phyloP scores from a whole-genome alignment of 2,888 invertebrate genomes.

The Tachystola acroxantha region DNA sequence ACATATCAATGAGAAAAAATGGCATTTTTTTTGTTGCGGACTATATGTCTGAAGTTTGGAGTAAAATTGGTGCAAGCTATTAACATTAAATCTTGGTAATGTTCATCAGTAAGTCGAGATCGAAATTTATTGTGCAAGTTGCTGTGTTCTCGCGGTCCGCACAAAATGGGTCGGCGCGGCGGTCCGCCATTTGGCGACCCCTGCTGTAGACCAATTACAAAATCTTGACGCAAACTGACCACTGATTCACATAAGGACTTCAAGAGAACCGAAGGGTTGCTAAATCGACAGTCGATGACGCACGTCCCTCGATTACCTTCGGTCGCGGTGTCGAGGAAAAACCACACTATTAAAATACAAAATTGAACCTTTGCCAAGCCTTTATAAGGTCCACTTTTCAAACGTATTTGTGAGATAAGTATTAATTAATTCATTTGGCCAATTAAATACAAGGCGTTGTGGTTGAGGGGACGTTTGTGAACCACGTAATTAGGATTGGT shows the following conservation, averaged over 20 bases:
- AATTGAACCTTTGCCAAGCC: constrained; percentile 22
- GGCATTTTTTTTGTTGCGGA: too few relatives aligned
- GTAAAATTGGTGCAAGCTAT: too few relatives aligned
- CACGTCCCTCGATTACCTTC: constrained; percentile 51
- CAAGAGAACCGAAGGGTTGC: constrained; percentile 40
- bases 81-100: too few relatives aligned
- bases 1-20: too few relatives aligned
- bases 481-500: background rate
- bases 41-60: too few relatives aligned
- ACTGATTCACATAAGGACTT: constrained; percentile 22
- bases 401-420: background rate
- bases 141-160: too few relatives aligned
- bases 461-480: constrained; percentile 23
- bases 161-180: too few relatives aligned
- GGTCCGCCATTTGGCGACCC: too few relatives aligned
- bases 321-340: constrained; percentile 39
- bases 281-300: constrained; percentile 45
- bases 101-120: too few relatives aligned
- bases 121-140: too few relatives aligned
- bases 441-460: constrained; percentile 27
- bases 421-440: constrained; percentile 39
- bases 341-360: constrained; percentile 22
- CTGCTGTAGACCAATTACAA: too few relatives aligned
- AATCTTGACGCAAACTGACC: constrained; percentile 2
- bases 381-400: constrained; percentile 23